phyloP scores from a whole-genome alignment of 2,888 invertebrate genomes.

The Cantharis lateralis region DNA sequence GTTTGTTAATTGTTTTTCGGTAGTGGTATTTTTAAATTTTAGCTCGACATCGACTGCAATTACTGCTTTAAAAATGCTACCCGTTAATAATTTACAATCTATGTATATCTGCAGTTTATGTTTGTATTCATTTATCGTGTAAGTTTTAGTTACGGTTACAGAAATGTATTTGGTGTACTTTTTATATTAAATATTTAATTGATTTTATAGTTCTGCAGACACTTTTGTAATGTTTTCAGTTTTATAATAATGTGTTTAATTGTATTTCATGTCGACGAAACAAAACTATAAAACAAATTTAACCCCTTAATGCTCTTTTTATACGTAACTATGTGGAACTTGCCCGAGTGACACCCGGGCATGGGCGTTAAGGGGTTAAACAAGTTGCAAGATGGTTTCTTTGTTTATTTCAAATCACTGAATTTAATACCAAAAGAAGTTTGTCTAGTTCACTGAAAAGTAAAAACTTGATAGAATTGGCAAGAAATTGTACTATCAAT shows the following conservation, averaged over 20 bases:
- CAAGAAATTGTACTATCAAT: not conserved
- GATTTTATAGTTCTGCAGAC: not conserved
- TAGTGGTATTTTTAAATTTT: not conserved
- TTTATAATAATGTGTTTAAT: not conserved
- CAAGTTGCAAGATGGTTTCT: not conserved
- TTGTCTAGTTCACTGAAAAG: not conserved
- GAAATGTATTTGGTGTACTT: not conserved
- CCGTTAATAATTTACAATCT: not conserved
- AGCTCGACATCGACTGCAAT: not conserved
- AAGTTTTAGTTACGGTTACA: not conserved
- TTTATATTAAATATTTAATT: not conserved
- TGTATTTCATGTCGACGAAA: not conserved
- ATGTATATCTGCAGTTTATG: not conserved
- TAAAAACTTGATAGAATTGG: not conserved
- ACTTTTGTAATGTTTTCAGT: not conserved
- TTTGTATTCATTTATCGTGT: not conserved
- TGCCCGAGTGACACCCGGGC: no score
- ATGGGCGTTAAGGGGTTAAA: no score
- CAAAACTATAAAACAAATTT: not conserved
- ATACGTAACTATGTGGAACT: no score
- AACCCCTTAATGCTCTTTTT: no score
- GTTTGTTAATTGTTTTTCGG: not conserved
- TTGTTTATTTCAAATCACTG: not conserved
- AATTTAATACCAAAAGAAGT: not conserved
- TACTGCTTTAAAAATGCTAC: not conserved